phyloP scores from a whole-genome alignment of 2,888 invertebrate genomes.

The Tridacna crocea region DNA sequence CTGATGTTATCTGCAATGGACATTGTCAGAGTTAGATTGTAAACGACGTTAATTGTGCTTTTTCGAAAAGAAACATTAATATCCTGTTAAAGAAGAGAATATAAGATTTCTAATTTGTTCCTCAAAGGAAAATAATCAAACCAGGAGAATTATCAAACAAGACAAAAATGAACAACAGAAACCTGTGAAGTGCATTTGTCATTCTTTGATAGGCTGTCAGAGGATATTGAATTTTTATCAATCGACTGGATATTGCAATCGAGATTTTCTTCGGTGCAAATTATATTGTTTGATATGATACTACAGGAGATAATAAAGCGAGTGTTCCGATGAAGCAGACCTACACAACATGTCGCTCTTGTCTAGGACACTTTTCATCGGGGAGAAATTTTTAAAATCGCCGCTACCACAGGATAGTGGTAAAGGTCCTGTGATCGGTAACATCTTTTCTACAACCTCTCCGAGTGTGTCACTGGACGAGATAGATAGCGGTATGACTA shows the following conservation, averaged over 20 bases:
- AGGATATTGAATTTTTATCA: slow-evolving; percentile 11
- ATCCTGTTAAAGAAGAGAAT: background rate
- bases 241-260: background rate
- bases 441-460: slow-evolving; percentile 37
- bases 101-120: slow-evolving; percentile 2
- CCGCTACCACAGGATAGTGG: slow-evolving; percentile 48
- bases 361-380: slow-evolving; percentile 19
- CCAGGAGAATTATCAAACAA: slow-evolving; percentile 17
- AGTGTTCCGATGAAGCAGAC: slow-evolving; percentile 46
- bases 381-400: slow-evolving; percentile 22
- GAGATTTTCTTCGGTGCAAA: background rate
- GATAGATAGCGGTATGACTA: background rate
- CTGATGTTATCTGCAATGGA: slow-evolving; percentile 3
- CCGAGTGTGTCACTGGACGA: background rate
- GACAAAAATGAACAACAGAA: slow-evolving; percentile 31
- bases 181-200: slow-evolving; percentile 21
- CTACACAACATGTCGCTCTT: slow-evolving; percentile 32
- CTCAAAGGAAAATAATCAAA: slow-evolving; percentile 9
- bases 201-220: slow-evolving; percentile 14
- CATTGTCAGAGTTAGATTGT: background rate
- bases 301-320: slow-evolving; percentile 8
- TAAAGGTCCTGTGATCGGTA: slow-evolving; percentile 53
- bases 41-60: background rate
- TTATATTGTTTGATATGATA: background rate
- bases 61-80: slow-evolving; percentile 8